Evolutionary conservation across 2,888 invertebrate genomes (phyloP).

Genomic region (Prenolepis imparis): DNA sequence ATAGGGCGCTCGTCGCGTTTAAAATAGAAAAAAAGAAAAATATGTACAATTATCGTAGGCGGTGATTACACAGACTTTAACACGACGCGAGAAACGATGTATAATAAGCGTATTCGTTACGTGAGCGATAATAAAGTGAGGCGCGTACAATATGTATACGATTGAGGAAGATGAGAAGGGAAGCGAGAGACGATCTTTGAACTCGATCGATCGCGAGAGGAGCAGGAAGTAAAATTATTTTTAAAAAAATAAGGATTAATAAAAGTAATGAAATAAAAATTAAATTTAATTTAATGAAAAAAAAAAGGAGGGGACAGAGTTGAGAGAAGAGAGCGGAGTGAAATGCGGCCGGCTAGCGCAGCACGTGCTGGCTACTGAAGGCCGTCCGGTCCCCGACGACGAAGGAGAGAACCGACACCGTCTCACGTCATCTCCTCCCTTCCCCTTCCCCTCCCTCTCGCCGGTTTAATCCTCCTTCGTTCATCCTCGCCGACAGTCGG

Average conservation of each 20-base stretch:
- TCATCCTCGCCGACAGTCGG: slow-evolving; percentile 63
- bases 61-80: slow-evolving; percentile 31
- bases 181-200: too few species aligned
- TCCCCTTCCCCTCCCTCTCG: slow-evolving; percentile 45
- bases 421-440: too few species aligned
- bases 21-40: slow-evolving; percentile 46
- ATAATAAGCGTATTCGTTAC: slow-evolving; percentile 76
- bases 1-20: slow-evolving; percentile 73
- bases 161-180: slow-evolving; percentile 7
- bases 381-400: slow-evolving; percentile 61
- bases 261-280: too few species aligned
- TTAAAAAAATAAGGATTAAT: too few species aligned
- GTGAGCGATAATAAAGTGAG: slow-evolving; percentile 41
- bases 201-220: too few species aligned
- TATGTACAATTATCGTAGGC: slow-evolving; percentile 49
- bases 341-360: slow-evolving; percentile 79
- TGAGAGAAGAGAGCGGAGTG: slow-evolving; percentile 66
- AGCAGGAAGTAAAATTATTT: too few species aligned
- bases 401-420: slow-evolving; percentile 58
- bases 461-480: slow-evolving; percentile 54
- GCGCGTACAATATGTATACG: slow-evolving; percentile 31
- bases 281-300: slow-evolving; percentile 3
- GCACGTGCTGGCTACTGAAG: slow-evolving; percentile 84
- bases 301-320: slow-evolving; percentile 50
- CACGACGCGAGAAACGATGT: slow-evolving; percentile 51